Evolutionary conservation across 92 coral and sea anemone species (phyloP), one percentile per base, ranked within the genome.

Genomic region (Epizoanthus illoricatus): DNA sequence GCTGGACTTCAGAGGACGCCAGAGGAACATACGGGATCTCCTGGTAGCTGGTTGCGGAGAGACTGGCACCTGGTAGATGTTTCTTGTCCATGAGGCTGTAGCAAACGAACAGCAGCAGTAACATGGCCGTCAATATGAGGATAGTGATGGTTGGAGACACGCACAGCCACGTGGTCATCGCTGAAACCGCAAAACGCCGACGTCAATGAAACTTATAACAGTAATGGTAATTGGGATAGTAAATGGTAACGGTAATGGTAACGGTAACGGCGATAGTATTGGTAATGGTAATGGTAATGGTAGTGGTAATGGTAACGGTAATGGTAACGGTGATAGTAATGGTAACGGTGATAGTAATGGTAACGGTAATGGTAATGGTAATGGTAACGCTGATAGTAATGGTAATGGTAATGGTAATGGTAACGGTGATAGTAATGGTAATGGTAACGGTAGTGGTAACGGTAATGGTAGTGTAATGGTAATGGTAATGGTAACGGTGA

Each of bases 161-260:
- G 63, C 97, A 93, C 16, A 91, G 71, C 97, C 97, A 93, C 12
- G 97, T 93, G 68, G 97, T 93, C 97, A 93, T 93, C 73, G 97
- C 97, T 93, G 56, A 49, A 78, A 66, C 17, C 3, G 7, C 75
- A 52, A 47, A 19, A 59, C 4, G 65, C 23, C 12, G 56, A 60
- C 24, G 23, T 17, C 24, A 60, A 16, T 60, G 65, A 17, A 60
- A 60, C 24, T 18, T 2, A 17, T 60, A 60, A 17, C 8, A 6
- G 4, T 13, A n/a, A 58, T 58, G 20, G 20, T 58, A 58, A 58
- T 5, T 5, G 20, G 1, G 5, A 58, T n/a, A 15, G 20, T 58
- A 45, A 55, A 55, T 58, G 5, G 24, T 16, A 20, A 60, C 15
- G 2, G 65, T 60, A 19, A 60, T 17, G 8, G 23, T 4, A 17